Base-by-base conservation (phyloP, 2,113 vertebrate species). In the Pelusios castaneus region DNA sequence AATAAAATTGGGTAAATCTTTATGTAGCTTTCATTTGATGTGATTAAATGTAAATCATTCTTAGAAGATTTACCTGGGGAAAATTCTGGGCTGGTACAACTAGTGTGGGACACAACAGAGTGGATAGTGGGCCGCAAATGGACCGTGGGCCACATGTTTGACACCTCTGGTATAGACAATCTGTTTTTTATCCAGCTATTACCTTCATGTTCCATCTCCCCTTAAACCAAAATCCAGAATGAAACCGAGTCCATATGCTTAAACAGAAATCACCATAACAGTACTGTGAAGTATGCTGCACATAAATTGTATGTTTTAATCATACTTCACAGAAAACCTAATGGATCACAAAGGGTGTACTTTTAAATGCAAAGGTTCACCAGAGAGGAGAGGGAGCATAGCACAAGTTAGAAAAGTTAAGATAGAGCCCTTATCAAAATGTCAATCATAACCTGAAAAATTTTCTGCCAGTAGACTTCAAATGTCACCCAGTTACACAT, bases 401-500 rank as follows among this genome's bases (percentile, higher is more conserved):
- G 81, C 4, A 45, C 51, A 79, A 86, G 29, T 86, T 73, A 90
- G 38, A 56, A 91, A 94, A 90, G 47, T 91, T 92, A 92, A 91
- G 88, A 87, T 87, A 58, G 47, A 83, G 94, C 89, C 75, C 87
- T 95, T 92, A 85, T 89, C 92, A 95, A 97, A 97, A 97, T 97
- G 93, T 95, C 95, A 97, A 87, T 77, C 81, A 93, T 88, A 97
- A 96, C 90, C 86, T 94, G 92, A 90, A 96, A 47, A 94, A 93
- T 41, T 90, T 92, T 79, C 88, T 95, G 82, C 88, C 88, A 97
- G 88, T 82, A 89, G 67, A 96, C 82, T 55, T 41, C 92, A 95
- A 97, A 97, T 97, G 89, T 95, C 95, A 82, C 12, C 24, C 38
- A 82, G 49, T 82, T 21, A 12, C 79, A 49, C 52, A 76, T 17